phyloP scores from a whole-genome alignment of 2,888 invertebrate genomes.

The Tridacna crocea region DNA sequence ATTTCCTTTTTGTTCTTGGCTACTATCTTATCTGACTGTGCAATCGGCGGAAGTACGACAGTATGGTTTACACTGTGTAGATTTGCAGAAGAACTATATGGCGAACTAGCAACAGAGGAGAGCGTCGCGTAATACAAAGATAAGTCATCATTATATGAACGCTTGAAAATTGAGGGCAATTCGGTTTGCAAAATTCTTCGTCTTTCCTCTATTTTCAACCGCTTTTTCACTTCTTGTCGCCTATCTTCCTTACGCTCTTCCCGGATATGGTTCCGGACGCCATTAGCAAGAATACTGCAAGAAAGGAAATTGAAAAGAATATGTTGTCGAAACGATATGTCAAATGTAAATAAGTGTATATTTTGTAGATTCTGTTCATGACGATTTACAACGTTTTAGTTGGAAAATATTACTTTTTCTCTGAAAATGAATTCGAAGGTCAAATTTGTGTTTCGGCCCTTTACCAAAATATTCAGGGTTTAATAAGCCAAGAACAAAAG shows the following conservation, averaged over 20 bases:
- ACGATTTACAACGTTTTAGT: too few species aligned
- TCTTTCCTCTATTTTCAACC: slow-evolving; percentile 70
- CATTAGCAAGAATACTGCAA: slow-evolving; percentile 62
- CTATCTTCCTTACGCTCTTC: slow-evolving; percentile 71
- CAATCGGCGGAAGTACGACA: slow-evolving; percentile 4
- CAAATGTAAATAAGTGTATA: too few species aligned
- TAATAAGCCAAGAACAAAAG: too few species aligned
- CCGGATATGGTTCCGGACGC: slow-evolving; percentile 73
- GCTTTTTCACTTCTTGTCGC: slow-evolving; percentile 67
- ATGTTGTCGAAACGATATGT: too few species aligned
- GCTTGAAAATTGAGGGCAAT: slow-evolving; percentile 54
- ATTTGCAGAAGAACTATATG: background rate
- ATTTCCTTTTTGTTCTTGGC: background rate
- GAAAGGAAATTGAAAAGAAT: background rate
- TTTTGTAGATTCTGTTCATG: too few species aligned
- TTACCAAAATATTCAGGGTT: too few species aligned
- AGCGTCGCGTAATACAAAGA: slow-evolving; percentile 33
- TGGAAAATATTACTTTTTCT: too few species aligned
- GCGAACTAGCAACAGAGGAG: background rate
- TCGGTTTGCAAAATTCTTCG: slow-evolving; percentile 68
- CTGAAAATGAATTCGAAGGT: too few species aligned
- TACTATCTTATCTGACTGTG: background rate
- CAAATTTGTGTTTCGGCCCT: too few species aligned
- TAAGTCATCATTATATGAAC: slow-evolving; percentile 51
- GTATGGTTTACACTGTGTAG: background rate